Base-by-base conservation (phyloP, 2,797 vertebrate genomes). In the Phrynocephalus vlangalii region DNA sequence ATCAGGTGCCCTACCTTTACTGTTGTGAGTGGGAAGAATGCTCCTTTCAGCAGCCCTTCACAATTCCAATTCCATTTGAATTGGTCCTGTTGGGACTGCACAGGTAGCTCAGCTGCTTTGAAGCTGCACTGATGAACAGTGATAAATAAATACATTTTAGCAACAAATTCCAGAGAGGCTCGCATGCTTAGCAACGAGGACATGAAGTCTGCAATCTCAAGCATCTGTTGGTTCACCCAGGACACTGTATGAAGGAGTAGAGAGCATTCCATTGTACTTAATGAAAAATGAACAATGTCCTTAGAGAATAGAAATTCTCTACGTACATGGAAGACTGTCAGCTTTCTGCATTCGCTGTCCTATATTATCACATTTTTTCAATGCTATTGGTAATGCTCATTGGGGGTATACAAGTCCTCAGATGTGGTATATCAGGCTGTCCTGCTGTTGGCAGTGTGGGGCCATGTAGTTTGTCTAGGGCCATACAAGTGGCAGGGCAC, bases 301-400 rank as follows among this genome's bases (percentile, higher is more conserved):
- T 44, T 4, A 66, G 16, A 67, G 56, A 77, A 85, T 15, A 67
- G 38, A 38, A 77, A 66, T 76, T 52, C 26, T 48, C 8, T 26
- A 22, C 30, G 4, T 24, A 66, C 30, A 60, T 28, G 33, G 71
- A 67, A 38, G 5, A 86, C 73, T 90, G 92, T 89, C 52, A 80
- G 76, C 92, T 94, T 92, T 86, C 93, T 93, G 50, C 60, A 52
- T 87, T 91, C 79, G 90, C 84, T 63, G 60, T 22, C 20, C 60
- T 63, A 22, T 20, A 63, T 63, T 63, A 63, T 63, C 4, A 20
- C 60, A 63, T 4, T 63, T 63, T 63, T 63, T 63, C 15, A 20
- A 20, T 18, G 52, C 52, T 20, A 63, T 63, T 5, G 52, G 60
- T 20, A 63, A 63, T 13, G 2, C 18, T 18, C 60, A 63, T 20